A percentile compares a stretch with the other conserved stretches of the same genome.
These are phyloP conservation scores for Cheilosia grossa DNA, from an alignment of 2,888 invertebrate genomes.

Conservation along the genomic window DNA sequence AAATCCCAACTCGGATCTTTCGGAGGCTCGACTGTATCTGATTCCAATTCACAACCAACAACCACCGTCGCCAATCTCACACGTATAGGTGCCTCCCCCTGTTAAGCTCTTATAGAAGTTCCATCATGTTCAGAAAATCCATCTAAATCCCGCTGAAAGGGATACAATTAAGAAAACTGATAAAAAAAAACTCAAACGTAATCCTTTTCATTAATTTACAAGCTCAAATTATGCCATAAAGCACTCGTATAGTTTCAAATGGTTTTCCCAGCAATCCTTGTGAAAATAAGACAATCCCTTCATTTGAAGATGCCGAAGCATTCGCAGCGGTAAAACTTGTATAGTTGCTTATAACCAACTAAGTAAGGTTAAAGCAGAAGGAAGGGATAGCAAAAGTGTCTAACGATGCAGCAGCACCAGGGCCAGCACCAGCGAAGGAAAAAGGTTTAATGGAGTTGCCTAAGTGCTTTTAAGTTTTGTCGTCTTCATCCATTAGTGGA, in stretches of 20 bases:
- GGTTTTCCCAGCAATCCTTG: conserved; percentile 44
- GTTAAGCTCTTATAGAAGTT: not conserved
- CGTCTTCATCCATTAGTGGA: conserved; percentile 66
- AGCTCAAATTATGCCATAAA: conserved; percentile 48
- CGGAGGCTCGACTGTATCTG: too few species aligned
- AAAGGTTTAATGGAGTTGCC: conserved; percentile 68
- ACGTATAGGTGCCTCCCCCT: not conserved
- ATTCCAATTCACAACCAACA: too few species aligned
- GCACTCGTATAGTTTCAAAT: conserved; percentile 40
- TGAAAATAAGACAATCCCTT: conserved; percentile 54
- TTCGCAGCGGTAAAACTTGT: not conserved
- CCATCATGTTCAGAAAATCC: not conserved
- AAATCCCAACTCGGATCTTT: too few species aligned
- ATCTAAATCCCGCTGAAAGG: not conserved
- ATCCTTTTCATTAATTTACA: conserved; percentile 64
- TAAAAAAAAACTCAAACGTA: conserved; percentile 3
- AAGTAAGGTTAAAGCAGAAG: not conserved
- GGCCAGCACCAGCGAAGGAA: not conserved
- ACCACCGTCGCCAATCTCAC: not conserved
- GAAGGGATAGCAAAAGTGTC: not conserved
- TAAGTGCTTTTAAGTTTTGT: conserved; percentile 72
- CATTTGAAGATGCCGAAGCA: conserved; percentile 40
- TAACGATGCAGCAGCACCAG: not conserved
- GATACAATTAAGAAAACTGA: conserved; percentile 21
- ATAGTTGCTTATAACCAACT: not conserved